Evolutionary conservation across 2,888 invertebrate species (phyloP), one percentile per base, ranked within the genome.

Genomic region (Sarcophaga subvicina): DNA sequence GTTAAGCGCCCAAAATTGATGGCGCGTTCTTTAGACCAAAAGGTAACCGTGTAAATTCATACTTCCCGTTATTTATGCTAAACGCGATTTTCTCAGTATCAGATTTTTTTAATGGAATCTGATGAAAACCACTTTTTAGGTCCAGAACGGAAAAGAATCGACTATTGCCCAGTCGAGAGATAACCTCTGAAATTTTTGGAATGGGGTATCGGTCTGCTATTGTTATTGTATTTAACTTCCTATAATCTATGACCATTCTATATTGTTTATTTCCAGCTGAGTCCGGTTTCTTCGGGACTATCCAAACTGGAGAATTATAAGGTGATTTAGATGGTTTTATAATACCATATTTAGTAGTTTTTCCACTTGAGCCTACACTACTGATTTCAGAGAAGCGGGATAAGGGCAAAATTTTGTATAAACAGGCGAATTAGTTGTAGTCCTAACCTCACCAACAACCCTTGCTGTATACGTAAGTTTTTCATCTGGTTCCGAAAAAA

Each of bases 41-140:
- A 6, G 72, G 78, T 14, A 83, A 47, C 27, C 78, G 14, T 2
- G 70, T 49, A 22, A 83, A 83, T 22, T 83, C 77, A 22, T 63
- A 77, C 27, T 77, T 77, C 2, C 59, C 77, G 14, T 83, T 77
- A 60, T 20, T 59, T 1, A 66, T 20, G 4, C 69, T 72, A 37
- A 85, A 85, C 4, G 77, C 82, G 1, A 85, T 87, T 60, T 83
- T 85, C 25, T 84, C 76, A 0, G 67, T 82, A 62, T 88, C 85
- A 14, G 12, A 49, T 49, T 80, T 70, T 67, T 83, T 80, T 45
- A 88, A 27, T 20, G 59, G 66, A 12, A 88, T 88, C 67, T 87
- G 85, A n/a, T 88, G 83, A 62, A 49, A 49, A 49, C 49, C 49
- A 49, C 49, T 27, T 78, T 80, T 80, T 2, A 77, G 45, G 62